Percentiles rank a stretch among this genome's conserved stretches.
These are phyloP conservation scores for Hipposideros armiger DNA, from an alignment of 2,113 vertebrate genomes.

Conservation along the genomic window DNA sequence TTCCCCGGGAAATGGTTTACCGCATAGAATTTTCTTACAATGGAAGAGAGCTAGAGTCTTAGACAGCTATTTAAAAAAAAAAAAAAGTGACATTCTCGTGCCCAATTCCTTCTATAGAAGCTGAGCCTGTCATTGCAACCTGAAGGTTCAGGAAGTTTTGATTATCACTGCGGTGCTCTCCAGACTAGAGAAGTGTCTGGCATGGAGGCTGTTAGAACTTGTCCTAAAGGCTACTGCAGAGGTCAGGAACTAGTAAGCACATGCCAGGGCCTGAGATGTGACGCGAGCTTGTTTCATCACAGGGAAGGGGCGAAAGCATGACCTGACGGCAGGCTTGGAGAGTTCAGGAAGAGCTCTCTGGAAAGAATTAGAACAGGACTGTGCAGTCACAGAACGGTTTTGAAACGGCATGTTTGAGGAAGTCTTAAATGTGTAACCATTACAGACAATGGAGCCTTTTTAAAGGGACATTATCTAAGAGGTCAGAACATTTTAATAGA, in stretches of 20 bases:
- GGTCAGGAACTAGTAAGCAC: not conserved
- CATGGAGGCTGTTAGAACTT: not conserved
- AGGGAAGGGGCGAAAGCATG: not conserved
- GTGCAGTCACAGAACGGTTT: not conserved
- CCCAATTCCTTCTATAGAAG: not conserved
- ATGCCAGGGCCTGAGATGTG: not conserved
- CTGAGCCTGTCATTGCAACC: not conserved
- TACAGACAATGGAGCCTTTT: not conserved
- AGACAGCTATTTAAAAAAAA: not conserved
- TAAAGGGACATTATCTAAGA: not conserved
- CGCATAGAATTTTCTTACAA: not conserved
- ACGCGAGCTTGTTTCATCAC: not conserved
- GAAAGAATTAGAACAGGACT: not conserved
- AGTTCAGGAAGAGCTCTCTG: not conserved
- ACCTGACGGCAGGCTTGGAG: not conserved
- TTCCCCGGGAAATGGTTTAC: not conserved
- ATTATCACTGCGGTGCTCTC: not conserved
- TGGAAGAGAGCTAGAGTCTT: not conserved
- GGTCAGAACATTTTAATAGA: not conserved
- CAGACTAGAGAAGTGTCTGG: not conserved
- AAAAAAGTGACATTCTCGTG: not conserved
- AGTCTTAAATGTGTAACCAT: not conserved
- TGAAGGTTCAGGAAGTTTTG: not conserved
- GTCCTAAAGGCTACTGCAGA: not conserved
- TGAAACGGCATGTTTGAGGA: not conserved